These are phyloP conservation scores for Blastomussa wellsi DNA, from an alignment of 92 coral and sea anemone genomes.

Conservation along the genomic window DNA sequence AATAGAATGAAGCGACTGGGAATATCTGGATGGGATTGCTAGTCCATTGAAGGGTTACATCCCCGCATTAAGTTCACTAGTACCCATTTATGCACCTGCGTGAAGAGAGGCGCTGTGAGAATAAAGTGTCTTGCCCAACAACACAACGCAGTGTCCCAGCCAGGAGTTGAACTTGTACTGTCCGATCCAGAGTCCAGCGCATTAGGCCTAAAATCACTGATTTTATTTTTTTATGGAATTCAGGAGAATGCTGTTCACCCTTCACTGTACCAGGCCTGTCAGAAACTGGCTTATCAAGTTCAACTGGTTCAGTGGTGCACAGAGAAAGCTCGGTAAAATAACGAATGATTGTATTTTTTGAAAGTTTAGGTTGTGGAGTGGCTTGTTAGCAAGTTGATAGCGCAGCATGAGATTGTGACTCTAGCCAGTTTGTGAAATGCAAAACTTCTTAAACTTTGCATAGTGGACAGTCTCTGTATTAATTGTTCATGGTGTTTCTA, in stretches of 20 bases:
- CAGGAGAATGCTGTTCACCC: constrained; percentile 70
- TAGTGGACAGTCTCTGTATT: too few relatives aligned
- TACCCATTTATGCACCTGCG: too few relatives aligned
- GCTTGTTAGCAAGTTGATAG: neutral
- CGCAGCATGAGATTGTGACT: neutral
- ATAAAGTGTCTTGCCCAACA: too few relatives aligned
- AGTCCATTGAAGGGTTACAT: too few relatives aligned
- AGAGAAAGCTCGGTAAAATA: constrained; percentile 69
- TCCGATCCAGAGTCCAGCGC: too few relatives aligned
- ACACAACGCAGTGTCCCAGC: too few relatives aligned
- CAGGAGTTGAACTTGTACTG: too few relatives aligned
- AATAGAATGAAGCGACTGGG: too few relatives aligned
- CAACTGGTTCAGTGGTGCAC: constrained; percentile 98
- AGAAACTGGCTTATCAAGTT: constrained; percentile 94
- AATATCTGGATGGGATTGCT: too few relatives aligned
- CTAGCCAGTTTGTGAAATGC: neutral
- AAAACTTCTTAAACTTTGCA: neutral
- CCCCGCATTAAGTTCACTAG: too few relatives aligned
- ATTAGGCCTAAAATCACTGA: neutral
- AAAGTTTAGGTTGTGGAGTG: neutral
- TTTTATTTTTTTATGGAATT: neutral
- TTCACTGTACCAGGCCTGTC: constrained; percentile 88
- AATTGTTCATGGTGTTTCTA: too few relatives aligned
- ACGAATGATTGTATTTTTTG: neutral
- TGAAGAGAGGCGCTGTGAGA: too few relatives aligned